Percentiles rank a stretch among this genome's conserved stretches.
Evolutionary conservation across 1,140 invertebrate species (phyloP).

Genomic region (Trypoxylus dichotomus): DNA sequence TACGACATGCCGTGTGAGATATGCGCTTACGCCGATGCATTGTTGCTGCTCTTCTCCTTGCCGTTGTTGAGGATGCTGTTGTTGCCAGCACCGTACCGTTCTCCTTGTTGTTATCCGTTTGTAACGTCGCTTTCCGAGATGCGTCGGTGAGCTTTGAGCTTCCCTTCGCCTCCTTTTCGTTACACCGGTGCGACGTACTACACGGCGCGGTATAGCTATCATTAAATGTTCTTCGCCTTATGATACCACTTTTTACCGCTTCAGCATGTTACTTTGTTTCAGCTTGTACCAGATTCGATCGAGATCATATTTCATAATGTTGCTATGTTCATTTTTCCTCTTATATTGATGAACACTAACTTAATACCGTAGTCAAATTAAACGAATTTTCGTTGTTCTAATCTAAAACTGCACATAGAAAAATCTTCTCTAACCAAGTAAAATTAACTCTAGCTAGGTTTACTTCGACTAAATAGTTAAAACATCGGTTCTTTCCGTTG

Average conservation of each 20-base stretch:
- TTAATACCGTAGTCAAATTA: no score
- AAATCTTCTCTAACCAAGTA: no score
- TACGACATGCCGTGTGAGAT: conserved; percentile 41
- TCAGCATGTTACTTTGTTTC: no score
- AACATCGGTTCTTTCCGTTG: no score
- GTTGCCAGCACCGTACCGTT: background rate
- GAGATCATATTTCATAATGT: background rate
- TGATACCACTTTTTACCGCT: background rate
- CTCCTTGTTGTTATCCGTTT: conserved; percentile 31
- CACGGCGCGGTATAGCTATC: background rate
- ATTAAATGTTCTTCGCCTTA: background rate
- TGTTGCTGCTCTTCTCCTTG: conserved; percentile 30
- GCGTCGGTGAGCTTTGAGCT: conserved; percentile 32
- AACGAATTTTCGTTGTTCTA: no score
- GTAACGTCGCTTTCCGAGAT: background rate
- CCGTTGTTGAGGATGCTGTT: background rate
- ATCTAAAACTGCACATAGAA: no score
- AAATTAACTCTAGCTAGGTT: no score
- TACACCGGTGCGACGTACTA: background rate
- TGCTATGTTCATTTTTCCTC: no score
- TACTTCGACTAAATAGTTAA: no score
- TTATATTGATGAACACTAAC: no score
- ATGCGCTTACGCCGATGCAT: conserved; percentile 32
- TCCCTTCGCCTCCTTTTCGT: background rate
- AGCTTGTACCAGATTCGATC: background rate